phyloP scores from a whole-genome alignment of 2,888 invertebrate genomes.

The Hymenopus coronatus region DNA sequence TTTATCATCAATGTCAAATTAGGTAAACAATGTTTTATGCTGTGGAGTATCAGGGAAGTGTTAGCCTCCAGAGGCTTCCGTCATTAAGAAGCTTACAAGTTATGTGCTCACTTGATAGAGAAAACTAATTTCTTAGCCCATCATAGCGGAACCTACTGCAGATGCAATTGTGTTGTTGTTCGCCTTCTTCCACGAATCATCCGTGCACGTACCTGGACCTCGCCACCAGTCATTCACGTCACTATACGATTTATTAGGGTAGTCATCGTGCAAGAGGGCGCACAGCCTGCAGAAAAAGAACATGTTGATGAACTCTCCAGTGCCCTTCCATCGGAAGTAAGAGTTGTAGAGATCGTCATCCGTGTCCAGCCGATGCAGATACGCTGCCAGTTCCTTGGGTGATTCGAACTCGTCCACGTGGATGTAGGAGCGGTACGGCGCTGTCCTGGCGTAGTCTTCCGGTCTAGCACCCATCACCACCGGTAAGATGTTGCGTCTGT shows the following conservation, averaged over 20 bases:
- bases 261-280: conserved; percentile 73
- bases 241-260: conserved; percentile 60
- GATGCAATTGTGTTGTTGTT: not conserved
- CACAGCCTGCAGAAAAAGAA: conserved; percentile 91
- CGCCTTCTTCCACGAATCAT: conserved; percentile 62
- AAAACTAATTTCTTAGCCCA: not conserved
- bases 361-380: conserved; percentile 77
- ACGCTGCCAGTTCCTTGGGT: conserved; percentile 82
- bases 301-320: conserved; percentile 94
- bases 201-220: conserved; percentile 73
- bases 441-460: conserved; percentile 82
- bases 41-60: not conserved
- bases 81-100: not conserved
- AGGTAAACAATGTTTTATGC: not conserved
- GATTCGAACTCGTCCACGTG: conserved; percentile 94
- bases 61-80: not conserved
- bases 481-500: conserved; percentile 78
- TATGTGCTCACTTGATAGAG: not conserved
- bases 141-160: not conserved
- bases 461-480: conserved; percentile 96
- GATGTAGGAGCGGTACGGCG: conserved; percentile 88
- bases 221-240: conserved; percentile 95
- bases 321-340: conserved; percentile 92
- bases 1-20: not conserved
- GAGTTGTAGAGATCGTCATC: conserved; percentile 91